Evolutionary conservation across 1,140 invertebrate genomes (phyloP), one percentile per base, ranked within the genome.

Genomic region (Drosophila truncata): DNA sequence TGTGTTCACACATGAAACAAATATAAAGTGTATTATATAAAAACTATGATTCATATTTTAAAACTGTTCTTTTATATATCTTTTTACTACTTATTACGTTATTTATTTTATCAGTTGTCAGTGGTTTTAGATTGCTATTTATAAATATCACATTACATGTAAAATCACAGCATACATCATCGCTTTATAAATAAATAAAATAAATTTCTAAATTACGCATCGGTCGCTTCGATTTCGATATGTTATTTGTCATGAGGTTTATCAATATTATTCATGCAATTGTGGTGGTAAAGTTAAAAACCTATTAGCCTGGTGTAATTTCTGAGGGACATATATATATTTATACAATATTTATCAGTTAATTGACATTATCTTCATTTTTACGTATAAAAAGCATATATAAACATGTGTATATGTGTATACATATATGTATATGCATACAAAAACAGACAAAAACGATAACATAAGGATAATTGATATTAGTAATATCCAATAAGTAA

Each of bases 331-430:
- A 60, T 49, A 29, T 6, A 35, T 20, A 44, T 44, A 13, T 13
- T 6, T 25, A 25, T 16, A 25, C 23, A 5, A 50, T 72, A 46
- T 54, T 82, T 61, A 82, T 87, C 70, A 73, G 77, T 50, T 87
- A 62, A 54, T 60, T 67, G 50, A 42, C 58, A 62, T 50, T 59
- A 54, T 77, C 37, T 23, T 35, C 4, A 3, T 18, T 6, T 35
- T 16, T 18, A 25, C 9, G 9, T 49, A 47, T 13, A 10, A 60
- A 47, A 29, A 1, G 10, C 1, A 52, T 4, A 14, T 14, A 2
- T 6, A 33, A 14, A 14, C 10, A 2, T 20, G 9, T 42, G 5
- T 6, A 23, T 44, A 20, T 10, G 0, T 4, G 8, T 5, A 20
- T 42, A 10, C 20, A 4, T 10, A 2, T 10, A 27, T 4, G 11